These are phyloP conservation scores for Cinclus cinclus DNA, from an alignment of 2,113 vertebrate genomes.

Conservation along the genomic window DNA sequence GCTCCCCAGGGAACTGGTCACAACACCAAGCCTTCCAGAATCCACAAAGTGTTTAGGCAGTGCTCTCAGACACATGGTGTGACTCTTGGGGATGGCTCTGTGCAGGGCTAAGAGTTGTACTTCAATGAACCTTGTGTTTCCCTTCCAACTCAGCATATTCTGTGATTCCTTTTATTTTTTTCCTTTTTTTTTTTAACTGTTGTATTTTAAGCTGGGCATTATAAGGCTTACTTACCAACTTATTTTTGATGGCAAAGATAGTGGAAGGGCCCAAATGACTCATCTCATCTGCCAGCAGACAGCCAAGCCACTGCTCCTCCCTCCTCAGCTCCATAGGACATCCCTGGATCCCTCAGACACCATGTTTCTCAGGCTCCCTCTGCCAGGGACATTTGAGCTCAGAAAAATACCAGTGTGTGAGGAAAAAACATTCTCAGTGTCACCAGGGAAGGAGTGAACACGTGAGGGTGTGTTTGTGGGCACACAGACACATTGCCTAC, in stretches of 20 bases:
- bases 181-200: neutral
- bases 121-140: neutral
- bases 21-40: neutral
- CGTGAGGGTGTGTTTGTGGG: neutral
- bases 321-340: neutral
- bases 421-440: neutral
- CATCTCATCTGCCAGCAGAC: neutral
- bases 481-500: rapidly evolving
- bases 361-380: neutral
- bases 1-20: neutral
- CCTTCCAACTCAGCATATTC: neutral
- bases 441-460: neutral
- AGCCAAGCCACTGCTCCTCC: neutral
- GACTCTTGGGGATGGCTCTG: neutral
- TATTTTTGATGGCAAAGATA: constrained; percentile 45
- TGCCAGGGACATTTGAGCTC: neutral
- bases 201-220: constrained; percentile 38
- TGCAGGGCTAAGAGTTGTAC: neutral
- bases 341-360: neutral
- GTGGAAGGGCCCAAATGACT: neutral
- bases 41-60: rapidly evolving
- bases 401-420: neutral
- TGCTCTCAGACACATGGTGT: neutral
- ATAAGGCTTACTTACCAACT: constrained; percentile 26
- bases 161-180: neutral